These are phyloP conservation scores for Drosophila varians DNA, from an alignment of 1,140 invertebrate species.

Conservation along the genomic window DNA sequence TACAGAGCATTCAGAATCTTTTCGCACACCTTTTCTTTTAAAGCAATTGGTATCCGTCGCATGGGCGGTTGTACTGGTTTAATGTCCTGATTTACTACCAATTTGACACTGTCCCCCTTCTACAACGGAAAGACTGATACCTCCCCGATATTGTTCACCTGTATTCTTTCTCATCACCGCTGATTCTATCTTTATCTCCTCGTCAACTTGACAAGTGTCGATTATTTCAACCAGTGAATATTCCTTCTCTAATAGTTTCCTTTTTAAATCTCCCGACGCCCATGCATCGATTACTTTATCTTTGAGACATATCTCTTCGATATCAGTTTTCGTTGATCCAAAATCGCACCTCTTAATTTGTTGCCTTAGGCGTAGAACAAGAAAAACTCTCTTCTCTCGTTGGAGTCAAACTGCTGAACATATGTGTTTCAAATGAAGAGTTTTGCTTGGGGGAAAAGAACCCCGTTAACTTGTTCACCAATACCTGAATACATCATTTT, in stretches of 20 bases:
- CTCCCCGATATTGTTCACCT: not conserved
- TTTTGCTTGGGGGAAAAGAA: not conserved
- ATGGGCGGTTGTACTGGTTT: not conserved
- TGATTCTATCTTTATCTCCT: too few species aligned
- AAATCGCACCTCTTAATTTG: not conserved
- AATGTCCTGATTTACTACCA: not conserved
- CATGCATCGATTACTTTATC: not conserved
- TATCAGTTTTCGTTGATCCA: too few species aligned
- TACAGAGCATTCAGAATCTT: too few species aligned
- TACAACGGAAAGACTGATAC: not conserved
- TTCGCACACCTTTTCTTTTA: not conserved
- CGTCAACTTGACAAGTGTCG: too few species aligned
- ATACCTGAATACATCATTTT: too few species aligned
- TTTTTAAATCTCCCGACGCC: too few species aligned
- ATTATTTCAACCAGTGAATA: too few species aligned
- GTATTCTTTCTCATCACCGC: too few species aligned
- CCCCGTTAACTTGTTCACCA: too few species aligned
- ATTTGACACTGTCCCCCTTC: not conserved
- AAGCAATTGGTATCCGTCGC: not conserved
- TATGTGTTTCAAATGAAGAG: not conserved
- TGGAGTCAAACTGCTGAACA: not conserved
- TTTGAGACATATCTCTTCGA: not conserved
- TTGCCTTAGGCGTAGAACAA: not conserved
- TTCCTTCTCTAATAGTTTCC: too few species aligned
- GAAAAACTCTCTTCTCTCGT: not conserved